A percentile compares a stretch with the other conserved stretches of the same genome.
Evolutionary conservation across 2,113 vertebrate genomes (phyloP).

Genomic region (Tetrao urogallus): DNA sequence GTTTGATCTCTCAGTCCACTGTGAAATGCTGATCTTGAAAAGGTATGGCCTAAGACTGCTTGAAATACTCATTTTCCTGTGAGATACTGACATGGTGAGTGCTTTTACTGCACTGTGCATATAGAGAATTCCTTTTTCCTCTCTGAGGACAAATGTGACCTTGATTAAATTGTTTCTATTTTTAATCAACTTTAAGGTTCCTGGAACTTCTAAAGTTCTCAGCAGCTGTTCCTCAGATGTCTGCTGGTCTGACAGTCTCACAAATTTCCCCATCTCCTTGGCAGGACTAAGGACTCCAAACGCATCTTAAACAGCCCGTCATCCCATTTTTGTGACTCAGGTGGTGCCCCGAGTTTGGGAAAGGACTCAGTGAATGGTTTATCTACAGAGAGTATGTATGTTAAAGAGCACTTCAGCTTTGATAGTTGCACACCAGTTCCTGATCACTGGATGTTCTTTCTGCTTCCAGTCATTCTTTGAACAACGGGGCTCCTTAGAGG

Average conservation of each 20-base stretch:
- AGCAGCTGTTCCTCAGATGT: conserved; percentile 70
- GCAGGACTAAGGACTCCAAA: background rate
- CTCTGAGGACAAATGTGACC: conserved; percentile 52
- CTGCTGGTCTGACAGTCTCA: conserved; percentile 19
- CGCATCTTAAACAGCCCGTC: background rate
- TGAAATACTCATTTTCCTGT: background rate
- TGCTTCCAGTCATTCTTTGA: background rate
- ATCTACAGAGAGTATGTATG: background rate
- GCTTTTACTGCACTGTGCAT: conserved; percentile 9
- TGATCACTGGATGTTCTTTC: background rate
- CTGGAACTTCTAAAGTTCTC: conserved; percentile 41
- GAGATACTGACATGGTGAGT: background rate
- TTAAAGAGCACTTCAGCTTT: conserved; percentile 3
- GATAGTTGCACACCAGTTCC: background rate
- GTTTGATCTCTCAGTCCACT: background rate
- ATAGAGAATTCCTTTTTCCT: conserved; percentile 19
- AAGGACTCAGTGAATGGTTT: background rate
- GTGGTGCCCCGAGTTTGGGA: background rate
- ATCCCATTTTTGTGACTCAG: background rate
- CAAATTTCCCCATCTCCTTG: conserved; percentile 17
- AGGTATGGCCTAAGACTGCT: background rate
- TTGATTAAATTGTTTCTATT: conserved; percentile 64
- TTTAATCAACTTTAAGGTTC: conserved; percentile 56
- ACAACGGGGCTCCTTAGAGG: background rate
- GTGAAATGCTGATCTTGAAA: background rate